A percentile compares a stretch with the other conserved stretches of the same genome.
Conservation (phyloP, 2,797 vertebrate genomes). For the Danio tinwini region DNA sequence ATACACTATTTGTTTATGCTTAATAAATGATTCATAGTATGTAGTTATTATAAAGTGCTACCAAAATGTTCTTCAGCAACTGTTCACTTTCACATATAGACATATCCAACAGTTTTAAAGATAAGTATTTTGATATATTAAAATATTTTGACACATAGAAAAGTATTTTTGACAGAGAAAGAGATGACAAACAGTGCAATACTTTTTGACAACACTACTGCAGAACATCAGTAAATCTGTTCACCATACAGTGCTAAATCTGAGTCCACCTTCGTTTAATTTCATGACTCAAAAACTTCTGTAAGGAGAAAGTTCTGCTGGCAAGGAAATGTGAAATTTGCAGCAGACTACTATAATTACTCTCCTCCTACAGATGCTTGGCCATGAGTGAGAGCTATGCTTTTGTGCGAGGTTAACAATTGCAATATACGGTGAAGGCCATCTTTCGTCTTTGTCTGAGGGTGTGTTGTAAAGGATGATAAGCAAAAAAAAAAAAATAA, state of each 20-base stretch:
- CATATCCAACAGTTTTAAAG: no score
- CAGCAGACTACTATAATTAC: conserved; percentile 42
- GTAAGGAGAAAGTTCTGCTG: conserved; percentile 25
- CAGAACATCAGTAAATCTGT: conserved; percentile 13
- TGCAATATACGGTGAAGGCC: not conserved
- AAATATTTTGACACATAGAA: no score
- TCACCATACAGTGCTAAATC: conserved; percentile 14
- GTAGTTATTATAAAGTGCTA: no score
- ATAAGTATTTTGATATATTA: no score
- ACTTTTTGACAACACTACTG: no score
- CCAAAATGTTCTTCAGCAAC: no score
- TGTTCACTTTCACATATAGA: no score
- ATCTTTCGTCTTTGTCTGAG: conserved; percentile 1
- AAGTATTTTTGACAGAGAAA: no score
- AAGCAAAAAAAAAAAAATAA: conserved; percentile 3
- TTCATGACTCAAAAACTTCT: conserved; percentile 35
- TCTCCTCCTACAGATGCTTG: conserved; percentile 35
- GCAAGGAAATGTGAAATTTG: conserved; percentile 28
- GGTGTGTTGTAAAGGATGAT: conserved; percentile 3
- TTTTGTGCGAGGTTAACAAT: conserved; percentile 27
- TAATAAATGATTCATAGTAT: no score
- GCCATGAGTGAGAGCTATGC: conserved; percentile 18
- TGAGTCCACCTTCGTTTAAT: conserved; percentile 28
- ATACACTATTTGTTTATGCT: no score
- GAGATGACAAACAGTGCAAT: no score